These are phyloP conservation scores for Ornithorhynchus anatinus DNA, from an alignment of 2,113 vertebrate genomes.

Conservation along the genomic window DNA sequence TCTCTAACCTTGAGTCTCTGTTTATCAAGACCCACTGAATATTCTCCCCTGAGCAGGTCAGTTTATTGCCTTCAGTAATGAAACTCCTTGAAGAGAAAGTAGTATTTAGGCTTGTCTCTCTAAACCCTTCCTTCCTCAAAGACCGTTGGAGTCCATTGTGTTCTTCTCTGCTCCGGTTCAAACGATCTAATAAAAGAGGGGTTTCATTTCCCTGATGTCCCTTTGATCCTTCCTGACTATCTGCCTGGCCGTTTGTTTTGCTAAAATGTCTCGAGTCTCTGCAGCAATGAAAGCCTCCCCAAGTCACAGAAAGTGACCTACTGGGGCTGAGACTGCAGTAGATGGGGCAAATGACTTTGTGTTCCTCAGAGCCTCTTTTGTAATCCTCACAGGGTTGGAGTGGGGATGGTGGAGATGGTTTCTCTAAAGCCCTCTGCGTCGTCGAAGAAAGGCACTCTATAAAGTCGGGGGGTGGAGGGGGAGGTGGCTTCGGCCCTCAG, in stretches of 20 bases:
- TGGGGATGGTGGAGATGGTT: no score
- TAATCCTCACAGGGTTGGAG: no score
- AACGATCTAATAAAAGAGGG: conserved; percentile 6
- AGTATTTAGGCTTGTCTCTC: not conserved
- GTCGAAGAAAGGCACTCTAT: no score
- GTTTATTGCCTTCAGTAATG: not conserved
- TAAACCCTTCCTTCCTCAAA: not conserved
- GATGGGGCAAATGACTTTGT: no score
- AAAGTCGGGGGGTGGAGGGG: no score
- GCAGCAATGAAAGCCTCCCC: no score
- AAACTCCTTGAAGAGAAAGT: conserved; percentile 6
- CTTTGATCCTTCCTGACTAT: not conserved
- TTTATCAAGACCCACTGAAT: not conserved
- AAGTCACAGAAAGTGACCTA: no score
- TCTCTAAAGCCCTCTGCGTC: no score
- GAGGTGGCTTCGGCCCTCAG: no score
- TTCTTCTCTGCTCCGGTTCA: conserved; percentile 8
- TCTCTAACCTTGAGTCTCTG: not conserved
- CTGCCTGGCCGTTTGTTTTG: not conserved
- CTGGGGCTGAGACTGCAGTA: no score
- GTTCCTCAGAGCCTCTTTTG: no score
- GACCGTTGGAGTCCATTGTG: not conserved
- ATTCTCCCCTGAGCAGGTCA: not conserved
- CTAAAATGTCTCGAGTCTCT: not conserved
- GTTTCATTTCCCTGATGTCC: conserved; percentile 4